A percentile compares a stretch with the other conserved stretches of the same genome.
These are phyloP conservation scores for Drosophila pectinifera DNA, from an alignment of 1,140 invertebrate genomes.

Conservation along the genomic window DNA sequence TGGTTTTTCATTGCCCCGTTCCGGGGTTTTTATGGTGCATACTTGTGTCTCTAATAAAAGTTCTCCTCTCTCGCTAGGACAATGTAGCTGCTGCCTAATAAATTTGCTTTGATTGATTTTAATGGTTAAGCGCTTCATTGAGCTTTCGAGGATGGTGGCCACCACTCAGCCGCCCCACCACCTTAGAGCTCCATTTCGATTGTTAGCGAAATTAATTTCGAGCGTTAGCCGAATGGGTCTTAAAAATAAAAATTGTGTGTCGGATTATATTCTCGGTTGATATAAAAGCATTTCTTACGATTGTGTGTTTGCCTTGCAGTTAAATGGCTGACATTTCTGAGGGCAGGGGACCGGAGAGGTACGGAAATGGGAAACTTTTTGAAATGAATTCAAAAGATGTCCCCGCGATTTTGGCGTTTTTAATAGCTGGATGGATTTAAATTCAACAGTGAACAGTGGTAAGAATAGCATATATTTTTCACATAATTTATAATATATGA, in stretches of 20 bases:
- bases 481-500: too few relatives aligned
- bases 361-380: conserved; percentile 53
- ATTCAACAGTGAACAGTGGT: conserved; percentile 43
- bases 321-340: conserved; percentile 55
- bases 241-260: conserved; percentile 62
- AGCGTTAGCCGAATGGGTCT: conserved; percentile 70
- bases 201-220: conserved; percentile 82
- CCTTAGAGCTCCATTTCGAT: conserved; percentile 48
- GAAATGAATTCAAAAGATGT: conserved; percentile 68
- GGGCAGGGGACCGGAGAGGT: neutral
- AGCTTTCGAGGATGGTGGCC: conserved; percentile 58
- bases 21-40: conserved; percentile 65
- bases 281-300: conserved; percentile 79
- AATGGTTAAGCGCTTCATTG: conserved; percentile 84
- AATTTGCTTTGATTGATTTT: conserved; percentile 84
- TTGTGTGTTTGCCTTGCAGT: conserved; percentile 76
- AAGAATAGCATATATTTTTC: neutral
- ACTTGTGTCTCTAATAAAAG: conserved; percentile 65
- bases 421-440: conserved; percentile 56
- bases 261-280: conserved; percentile 69
- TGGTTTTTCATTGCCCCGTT: conserved; percentile 76
- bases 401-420: conserved; percentile 57
- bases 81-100: conserved; percentile 79
- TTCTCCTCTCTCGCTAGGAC: conserved; percentile 30
- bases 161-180: conserved; percentile 12